Evolutionary conservation across 2,888 invertebrate species (phyloP).

Genomic region (Spisula subtruncata): DNA sequence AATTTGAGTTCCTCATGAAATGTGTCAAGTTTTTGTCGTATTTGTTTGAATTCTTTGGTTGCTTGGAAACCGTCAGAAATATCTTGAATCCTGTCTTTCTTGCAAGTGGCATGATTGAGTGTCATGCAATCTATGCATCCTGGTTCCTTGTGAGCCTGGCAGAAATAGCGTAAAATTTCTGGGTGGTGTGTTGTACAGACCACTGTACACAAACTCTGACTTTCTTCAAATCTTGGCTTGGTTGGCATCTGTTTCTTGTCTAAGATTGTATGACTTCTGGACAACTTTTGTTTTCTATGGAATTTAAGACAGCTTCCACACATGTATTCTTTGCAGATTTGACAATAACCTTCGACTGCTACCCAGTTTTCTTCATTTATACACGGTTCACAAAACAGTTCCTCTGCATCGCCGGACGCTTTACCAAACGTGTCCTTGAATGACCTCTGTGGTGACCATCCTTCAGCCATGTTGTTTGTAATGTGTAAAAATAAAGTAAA

Average conservation of each 20-base stretch:
- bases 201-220: not conserved
- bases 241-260: not conserved
- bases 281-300: not conserved
- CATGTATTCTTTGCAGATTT: slow-evolving; percentile 9
- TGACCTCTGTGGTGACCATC: not conserved
- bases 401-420: not conserved
- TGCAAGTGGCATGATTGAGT: not conserved
- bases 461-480: not conserved
- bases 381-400: slow-evolving; percentile 13
- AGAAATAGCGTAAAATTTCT: slow-evolving; percentile 12
- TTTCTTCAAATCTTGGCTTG: no score
- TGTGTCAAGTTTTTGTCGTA: not conserved
- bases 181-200: not conserved
- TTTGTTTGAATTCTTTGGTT: not conserved
- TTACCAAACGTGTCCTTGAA: not conserved
- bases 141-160: not conserved
- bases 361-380: not conserved
- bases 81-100: not conserved
- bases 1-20: not conserved
- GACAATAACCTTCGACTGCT: not conserved
- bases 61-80: not conserved
- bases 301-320: not conserved
- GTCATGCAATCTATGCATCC: slow-evolving; percentile 27
- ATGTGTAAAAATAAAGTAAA: no score
- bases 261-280: not conserved